Evolutionary conservation across 2,113 vertebrate species (phyloP), one percentile per base, ranked within the genome.

Genomic region (Pteruthius melanotis): DNA sequence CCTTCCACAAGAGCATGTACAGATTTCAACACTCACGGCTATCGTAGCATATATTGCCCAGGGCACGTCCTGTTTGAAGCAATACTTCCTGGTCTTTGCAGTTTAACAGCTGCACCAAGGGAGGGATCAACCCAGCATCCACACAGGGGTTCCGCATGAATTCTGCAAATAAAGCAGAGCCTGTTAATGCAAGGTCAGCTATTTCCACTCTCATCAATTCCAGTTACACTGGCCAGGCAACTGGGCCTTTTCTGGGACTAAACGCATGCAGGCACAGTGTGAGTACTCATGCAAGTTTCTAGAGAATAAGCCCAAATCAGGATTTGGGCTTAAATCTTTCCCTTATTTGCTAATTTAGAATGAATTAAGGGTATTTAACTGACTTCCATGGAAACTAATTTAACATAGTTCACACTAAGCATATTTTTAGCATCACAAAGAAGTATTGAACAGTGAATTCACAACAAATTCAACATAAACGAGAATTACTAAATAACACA

Each of bases 21-120:
- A 18, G 90, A 64, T 91, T 91, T 81, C 69, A 96, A 97, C 93
- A 99, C 99, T 99, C 99, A 99, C 99, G 99, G 98, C 99, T 99
- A 95, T 99, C 99, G 21, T 99, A 99, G 95, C 99, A 99, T 98
- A 99, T 99, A 98, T 99, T 99, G 94, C 99, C 99, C 74, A 99
- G 98, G 65, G 99, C 99, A 68, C 99, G 98, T 96, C 99, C 99
- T 0, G 99, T 99, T 97, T 99, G 99, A 89, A 99, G 99, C 87
- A 99, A 96, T 44, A 99, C 98, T 97, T 99, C 99, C 97, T 99
- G 99, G 97, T 99, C 99, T 94, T 98, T 98, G 97, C 98, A 99
- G 97, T 98, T 98, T 39, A 99, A 89, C 95, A 99, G 99, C 96
- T 99, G 98, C 68, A 99, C 98, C 94, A 99, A 97, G 28, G 99